phyloP scores from a whole-genome alignment of 2,113 vertebrate genomes.

The Tauraco erythrolophus region DNA sequence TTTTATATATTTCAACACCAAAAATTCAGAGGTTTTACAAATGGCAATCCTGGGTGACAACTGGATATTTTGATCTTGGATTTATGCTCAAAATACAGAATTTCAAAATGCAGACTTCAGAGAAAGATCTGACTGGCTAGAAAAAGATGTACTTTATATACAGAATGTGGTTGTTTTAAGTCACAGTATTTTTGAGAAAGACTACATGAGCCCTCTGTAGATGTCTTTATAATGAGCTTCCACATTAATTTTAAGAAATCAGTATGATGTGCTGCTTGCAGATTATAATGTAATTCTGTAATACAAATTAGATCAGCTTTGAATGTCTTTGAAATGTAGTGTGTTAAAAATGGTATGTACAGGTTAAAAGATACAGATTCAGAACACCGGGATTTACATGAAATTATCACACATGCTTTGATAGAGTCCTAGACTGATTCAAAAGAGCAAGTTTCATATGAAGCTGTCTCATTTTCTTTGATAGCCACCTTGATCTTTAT shows the following conservation, averaged over 20 bases:
- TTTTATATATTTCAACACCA: neutral
- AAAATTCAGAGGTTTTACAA: neutral
- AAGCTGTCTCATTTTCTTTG: constrained; percentile 77
- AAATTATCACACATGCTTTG: constrained; percentile 83
- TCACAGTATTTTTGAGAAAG: constrained; percentile 5
- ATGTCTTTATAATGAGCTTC: constrained; percentile 59
- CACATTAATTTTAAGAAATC: constrained; percentile 72
- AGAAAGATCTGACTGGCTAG: neutral
- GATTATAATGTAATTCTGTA: constrained; percentile 73
- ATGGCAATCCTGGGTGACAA: neutral
- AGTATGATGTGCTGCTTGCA: constrained; percentile 56
- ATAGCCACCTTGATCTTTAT: constrained; percentile 79
- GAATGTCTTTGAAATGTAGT: constrained; percentile 75
- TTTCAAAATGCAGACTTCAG: neutral
- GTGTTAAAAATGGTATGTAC: constrained; percentile 73
- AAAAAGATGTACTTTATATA: neutral
- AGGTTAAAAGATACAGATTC: constrained; percentile 80
- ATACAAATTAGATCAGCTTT: constrained; percentile 76
- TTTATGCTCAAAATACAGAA: neutral
- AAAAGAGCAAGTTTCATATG: constrained; percentile 76
- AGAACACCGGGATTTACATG: constrained; percentile 80
- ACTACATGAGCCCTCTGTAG: constrained; percentile 12
- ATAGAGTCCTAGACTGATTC: constrained; percentile 79
- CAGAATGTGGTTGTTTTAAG: neutral
- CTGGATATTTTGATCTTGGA: neutral